phyloP scores from a whole-genome alignment of 2,888 invertebrate species.

The Keiferia lycopersicella region DNA sequence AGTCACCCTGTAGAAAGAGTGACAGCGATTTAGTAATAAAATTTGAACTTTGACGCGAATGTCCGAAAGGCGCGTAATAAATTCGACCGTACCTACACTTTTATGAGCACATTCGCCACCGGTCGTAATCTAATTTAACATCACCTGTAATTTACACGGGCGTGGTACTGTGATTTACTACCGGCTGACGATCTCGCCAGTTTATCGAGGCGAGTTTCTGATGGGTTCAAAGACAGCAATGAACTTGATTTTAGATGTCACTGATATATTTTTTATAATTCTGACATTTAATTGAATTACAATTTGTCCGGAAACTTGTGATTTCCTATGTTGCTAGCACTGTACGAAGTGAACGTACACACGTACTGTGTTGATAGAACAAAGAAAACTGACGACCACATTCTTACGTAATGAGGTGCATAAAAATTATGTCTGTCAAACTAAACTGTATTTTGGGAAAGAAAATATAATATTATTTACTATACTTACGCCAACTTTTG shows the following conservation, averaged over 20 bases:
- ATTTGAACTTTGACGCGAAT: not conserved
- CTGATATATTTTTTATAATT: too few relatives aligned
- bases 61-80: not conserved
- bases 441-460: not conserved
- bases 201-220: not conserved
- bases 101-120: not conserved
- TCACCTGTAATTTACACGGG: not conserved
- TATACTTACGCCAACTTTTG: not conserved
- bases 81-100: not conserved
- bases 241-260: too few relatives aligned
- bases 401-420: too few relatives aligned
- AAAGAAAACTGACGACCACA: too few relatives aligned
- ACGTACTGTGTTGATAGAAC: too few relatives aligned
- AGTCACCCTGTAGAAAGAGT: too few relatives aligned
- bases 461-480: not conserved
- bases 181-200: not conserved
- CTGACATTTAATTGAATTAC: too few relatives aligned
- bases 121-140: not conserved
- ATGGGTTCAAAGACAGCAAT: not conserved
- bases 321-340: too few relatives aligned
- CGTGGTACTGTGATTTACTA: not conserved
- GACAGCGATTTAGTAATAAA: too few relatives aligned
- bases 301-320: too few relatives aligned
- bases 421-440: too few relatives aligned
- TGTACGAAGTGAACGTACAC: too few relatives aligned